A percentile compares a stretch with the other conserved stretches of the same genome.
phyloP scores from a whole-genome alignment of 2,797 vertebrate species.

The Podarcis lilfordi region DNA sequence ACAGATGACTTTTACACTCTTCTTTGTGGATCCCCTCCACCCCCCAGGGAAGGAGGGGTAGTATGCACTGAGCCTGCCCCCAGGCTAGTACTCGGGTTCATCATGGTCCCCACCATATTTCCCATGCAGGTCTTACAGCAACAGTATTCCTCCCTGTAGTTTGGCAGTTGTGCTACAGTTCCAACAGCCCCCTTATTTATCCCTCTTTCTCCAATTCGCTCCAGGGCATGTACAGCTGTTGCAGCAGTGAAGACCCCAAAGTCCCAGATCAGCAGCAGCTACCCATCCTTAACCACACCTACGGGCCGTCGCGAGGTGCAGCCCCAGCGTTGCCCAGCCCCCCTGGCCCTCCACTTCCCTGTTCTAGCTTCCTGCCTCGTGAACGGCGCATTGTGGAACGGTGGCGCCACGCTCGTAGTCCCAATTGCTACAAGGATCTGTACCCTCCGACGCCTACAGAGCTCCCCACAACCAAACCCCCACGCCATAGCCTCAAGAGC shows the following conservation, averaged over 20 bases:
- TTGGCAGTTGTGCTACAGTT: background rate
- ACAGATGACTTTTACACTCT: background rate
- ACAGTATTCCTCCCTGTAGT: slow-evolving; percentile 24
- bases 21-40: background rate
- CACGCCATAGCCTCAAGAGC: slow-evolving; percentile 61
- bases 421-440: slow-evolving; percentile 61
- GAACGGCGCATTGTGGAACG: slow-evolving; percentile 88
- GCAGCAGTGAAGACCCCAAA: slow-evolving; percentile 88
- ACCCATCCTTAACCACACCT: slow-evolving; percentile 81
- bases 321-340: slow-evolving; percentile 81
- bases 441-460: slow-evolving; percentile 50
- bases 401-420: slow-evolving; percentile 80
- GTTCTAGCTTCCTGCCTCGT: slow-evolving; percentile 88
- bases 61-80: background rate
- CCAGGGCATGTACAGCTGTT: slow-evolving; percentile 96
- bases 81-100: background rate
- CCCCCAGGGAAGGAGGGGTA: background rate
- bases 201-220: slow-evolving; percentile 13
- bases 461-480: slow-evolving; percentile 58
- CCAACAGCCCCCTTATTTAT: background rate
- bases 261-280: slow-evolving; percentile 78
- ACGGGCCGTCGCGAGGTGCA: slow-evolving; percentile 81
- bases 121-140: slow-evolving; percentile 33
- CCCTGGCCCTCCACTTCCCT: slow-evolving; percentile 78
- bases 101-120: slow-evolving; percentile 47